Conservation (phyloP, 37 sponge, comb jelly and placozoan species). For the Spongilla lacustris region DNA sequence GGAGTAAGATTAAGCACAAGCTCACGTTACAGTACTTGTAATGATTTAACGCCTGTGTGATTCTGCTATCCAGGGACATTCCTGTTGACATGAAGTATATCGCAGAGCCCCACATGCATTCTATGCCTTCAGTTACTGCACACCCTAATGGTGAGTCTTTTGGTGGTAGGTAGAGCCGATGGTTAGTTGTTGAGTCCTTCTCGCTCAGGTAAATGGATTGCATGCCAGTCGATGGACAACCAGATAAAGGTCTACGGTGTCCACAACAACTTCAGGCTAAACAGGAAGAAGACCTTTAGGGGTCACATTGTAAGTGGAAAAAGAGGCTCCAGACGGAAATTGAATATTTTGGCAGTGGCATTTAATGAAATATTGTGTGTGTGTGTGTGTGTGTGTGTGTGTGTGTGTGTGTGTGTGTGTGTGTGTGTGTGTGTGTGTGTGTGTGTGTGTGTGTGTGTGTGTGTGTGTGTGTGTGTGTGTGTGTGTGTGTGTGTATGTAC, state of each 20-base stretch:
- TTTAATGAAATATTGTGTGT: no score
- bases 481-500: conserved; percentile 24
- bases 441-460: no score
- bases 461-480: conserved; percentile 25
- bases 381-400: no score
- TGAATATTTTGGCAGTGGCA: no score
- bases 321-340: no score
- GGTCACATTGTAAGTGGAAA: conserved; percentile 94
- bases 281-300: conserved; percentile 93
- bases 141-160: conserved; percentile 77
- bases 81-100: conserved; percentile 98
- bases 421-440: no score
- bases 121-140: conserved; percentile 88
- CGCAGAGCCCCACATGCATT: conserved; percentile 98
- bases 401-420: no score
- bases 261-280: conserved; percentile 89
- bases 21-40: no score
- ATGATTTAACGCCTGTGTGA: no score
- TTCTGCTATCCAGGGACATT: conserved; percentile 71
- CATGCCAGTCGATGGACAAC: conserved; percentile 98
- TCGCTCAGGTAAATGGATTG: conserved; percentile 92
- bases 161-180: not conserved
- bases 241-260: conserved; percentile 88
- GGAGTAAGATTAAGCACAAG: no score
- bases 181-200: not conserved